phyloP scores from a whole-genome alignment of 1,140 invertebrate genomes.

The Hydropsyche tenuis region DNA sequence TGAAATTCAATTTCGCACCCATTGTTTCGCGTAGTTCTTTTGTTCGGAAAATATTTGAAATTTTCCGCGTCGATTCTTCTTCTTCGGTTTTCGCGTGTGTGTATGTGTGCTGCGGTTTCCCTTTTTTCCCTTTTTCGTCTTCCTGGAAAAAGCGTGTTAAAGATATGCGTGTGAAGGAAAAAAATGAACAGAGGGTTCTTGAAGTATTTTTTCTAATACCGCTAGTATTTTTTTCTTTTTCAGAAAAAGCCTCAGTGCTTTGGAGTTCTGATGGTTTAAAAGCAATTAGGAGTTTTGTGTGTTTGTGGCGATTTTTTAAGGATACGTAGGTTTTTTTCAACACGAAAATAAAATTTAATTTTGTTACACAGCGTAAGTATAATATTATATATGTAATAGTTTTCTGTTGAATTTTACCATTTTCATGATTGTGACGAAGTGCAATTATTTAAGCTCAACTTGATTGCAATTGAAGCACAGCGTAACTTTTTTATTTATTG shows the following conservation, averaged over 20 bases:
- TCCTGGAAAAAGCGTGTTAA: neutral
- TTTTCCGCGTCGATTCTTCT: neutral
- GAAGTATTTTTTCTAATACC: slow-evolving; percentile 19
- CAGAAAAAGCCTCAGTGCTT: neutral
- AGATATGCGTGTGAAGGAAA: neutral
- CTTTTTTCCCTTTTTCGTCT: neutral
- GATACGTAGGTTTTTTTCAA: too few relatives aligned
- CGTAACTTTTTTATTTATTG: neutral
- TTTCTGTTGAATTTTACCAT: too few relatives aligned
- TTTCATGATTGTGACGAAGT: neutral
- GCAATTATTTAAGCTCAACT: neutral
- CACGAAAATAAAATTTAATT: too few relatives aligned
- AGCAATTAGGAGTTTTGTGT: slow-evolving; percentile 30
- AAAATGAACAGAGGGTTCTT: neutral
- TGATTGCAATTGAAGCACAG: too few relatives aligned
- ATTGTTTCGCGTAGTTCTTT: slow-evolving; percentile 25
- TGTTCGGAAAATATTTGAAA: slow-evolving; percentile 3
- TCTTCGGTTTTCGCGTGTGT: neutral
- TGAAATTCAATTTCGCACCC: slow-evolving; percentile 17
- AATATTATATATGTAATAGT: too few relatives aligned
- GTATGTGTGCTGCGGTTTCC: too few relatives aligned
- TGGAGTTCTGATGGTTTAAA: neutral
- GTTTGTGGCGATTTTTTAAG: too few relatives aligned
- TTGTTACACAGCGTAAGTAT: too few relatives aligned
- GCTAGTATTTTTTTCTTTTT: neutral